Conservation (phyloP, 2,888 invertebrate species). For the Ennomos erosarius region DNA sequence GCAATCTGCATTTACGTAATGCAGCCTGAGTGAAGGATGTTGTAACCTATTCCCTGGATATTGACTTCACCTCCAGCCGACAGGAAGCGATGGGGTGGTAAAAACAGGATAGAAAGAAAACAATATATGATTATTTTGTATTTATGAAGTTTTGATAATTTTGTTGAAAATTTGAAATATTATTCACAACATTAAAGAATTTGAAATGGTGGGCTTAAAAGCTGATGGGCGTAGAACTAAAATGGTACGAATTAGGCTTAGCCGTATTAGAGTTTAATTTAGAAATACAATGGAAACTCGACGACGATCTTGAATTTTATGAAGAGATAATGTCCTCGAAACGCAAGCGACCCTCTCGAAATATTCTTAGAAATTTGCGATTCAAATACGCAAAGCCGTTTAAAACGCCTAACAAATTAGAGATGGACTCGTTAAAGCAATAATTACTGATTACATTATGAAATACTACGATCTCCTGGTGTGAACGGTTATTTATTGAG, state of each 20-base stretch:
- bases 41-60: no score
- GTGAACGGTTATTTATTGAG: constrained; percentile 28
- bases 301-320: constrained; percentile 81
- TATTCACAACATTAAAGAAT: constrained; percentile 12
- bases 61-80: no score
- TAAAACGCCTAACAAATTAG: constrained; percentile 85
- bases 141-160: no score
- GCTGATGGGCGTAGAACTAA: constrained; percentile 37
- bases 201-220: constrained; percentile 24
- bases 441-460: constrained; percentile 84
- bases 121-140: no score
- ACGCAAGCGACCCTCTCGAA: constrained; percentile 81
- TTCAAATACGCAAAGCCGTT: constrained; percentile 85
- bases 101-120: no score
- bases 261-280: constrained; percentile 68
- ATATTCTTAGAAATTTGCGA: constrained; percentile 85
- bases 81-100: no score
- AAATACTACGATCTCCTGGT: constrained; percentile 65
- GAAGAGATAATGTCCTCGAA: constrained; percentile 83
- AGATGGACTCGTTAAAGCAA: constrained; percentile 82
- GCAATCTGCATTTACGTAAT: no score
- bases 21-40: no score
- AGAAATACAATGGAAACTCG: constrained; percentile 77
- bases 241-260: constrained; percentile 46
- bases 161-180: constrained; percentile 14